Conservation (phyloP, 2,888 invertebrate species). For the Macaria notata region DNA sequence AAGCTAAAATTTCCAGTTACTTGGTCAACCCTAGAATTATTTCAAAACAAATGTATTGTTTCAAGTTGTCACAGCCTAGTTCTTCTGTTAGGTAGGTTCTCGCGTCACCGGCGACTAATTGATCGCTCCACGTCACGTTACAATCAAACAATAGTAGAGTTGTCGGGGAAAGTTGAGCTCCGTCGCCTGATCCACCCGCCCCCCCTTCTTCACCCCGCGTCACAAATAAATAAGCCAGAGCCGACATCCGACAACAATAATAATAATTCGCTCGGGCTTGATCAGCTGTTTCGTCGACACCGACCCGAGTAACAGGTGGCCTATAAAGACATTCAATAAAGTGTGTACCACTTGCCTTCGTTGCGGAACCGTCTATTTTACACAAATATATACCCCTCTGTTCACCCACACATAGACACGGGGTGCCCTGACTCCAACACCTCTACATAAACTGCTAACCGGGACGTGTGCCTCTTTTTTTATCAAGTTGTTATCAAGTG, state of each 20-base stretch:
- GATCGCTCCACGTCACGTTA: conserved; percentile 37
- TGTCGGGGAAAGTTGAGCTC: conserved; percentile 60
- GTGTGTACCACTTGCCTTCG: conserved; percentile 78
- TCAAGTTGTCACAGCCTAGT: too few species aligned
- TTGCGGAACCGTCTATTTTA: conserved; percentile 72
- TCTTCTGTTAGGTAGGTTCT: too few species aligned
- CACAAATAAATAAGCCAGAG: conserved; percentile 76
- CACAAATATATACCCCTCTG: conserved; percentile 51
- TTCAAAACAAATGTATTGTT: too few species aligned
- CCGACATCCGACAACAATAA: conserved; percentile 74
- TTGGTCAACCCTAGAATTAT: too few species aligned
- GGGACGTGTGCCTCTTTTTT: neutral
- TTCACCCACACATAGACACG: conserved; percentile 49
- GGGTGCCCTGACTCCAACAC: conserved; percentile 18
- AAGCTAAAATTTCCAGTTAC: too few species aligned
- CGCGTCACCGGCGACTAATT: conserved; percentile 35
- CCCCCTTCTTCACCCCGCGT: conserved; percentile 55
- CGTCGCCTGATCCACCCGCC: conserved; percentile 46
- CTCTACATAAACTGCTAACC: conserved; percentile 28
- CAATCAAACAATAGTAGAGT: conserved; percentile 57
- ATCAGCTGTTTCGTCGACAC: conserved; percentile 80
- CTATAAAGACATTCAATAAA: conserved; percentile 83
- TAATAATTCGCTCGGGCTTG: conserved; percentile 77
- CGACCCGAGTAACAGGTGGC: conserved; percentile 82
- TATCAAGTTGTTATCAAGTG: too few species aligned